phyloP scores from a whole-genome alignment of 2,888 invertebrate species.

The Rosalia funebris region DNA sequence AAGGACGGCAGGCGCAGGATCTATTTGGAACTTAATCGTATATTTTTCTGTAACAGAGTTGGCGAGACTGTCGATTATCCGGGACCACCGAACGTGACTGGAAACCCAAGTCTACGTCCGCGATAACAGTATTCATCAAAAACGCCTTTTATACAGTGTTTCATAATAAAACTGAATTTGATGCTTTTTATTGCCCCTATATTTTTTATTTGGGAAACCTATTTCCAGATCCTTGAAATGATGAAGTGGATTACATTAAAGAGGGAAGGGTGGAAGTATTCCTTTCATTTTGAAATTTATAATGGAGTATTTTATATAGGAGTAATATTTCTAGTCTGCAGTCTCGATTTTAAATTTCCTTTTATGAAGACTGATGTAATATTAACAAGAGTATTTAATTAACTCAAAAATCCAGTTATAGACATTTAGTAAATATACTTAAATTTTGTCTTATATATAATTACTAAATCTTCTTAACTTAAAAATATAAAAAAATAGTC shows the following conservation, averaged over 20 bases:
- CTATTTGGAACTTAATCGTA: conserved; percentile 45
- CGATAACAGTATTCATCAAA: conserved; percentile 64
- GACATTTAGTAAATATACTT: no score
- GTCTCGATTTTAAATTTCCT: no score
- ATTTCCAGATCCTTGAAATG: conserved; percentile 30
- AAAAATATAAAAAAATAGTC: no score
- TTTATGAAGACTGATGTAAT: no score
- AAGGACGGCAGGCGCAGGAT: conserved; percentile 29
- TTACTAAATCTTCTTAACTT: no score
- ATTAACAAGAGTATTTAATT: no score
- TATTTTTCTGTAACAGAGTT: conserved; percentile 57
- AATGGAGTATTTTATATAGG: conserved; percentile 3
- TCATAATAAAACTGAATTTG: conserved; percentile 63
- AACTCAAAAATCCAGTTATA: no score
- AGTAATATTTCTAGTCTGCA: not conserved
- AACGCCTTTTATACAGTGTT: conserved; percentile 63
- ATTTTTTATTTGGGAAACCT: conserved; percentile 40
- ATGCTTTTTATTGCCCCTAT: conserved; percentile 53
- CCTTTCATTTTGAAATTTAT: conserved; percentile 8
- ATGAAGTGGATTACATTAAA: conserved; percentile 20
- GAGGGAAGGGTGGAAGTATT: not conserved
- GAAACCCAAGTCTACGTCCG: conserved; percentile 54
- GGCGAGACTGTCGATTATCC: conserved; percentile 62
- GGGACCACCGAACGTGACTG: conserved; percentile 62
- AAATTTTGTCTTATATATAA: no score